Conservation (phyloP, 1,140 invertebrate species). For the Solen grandis region DNA sequence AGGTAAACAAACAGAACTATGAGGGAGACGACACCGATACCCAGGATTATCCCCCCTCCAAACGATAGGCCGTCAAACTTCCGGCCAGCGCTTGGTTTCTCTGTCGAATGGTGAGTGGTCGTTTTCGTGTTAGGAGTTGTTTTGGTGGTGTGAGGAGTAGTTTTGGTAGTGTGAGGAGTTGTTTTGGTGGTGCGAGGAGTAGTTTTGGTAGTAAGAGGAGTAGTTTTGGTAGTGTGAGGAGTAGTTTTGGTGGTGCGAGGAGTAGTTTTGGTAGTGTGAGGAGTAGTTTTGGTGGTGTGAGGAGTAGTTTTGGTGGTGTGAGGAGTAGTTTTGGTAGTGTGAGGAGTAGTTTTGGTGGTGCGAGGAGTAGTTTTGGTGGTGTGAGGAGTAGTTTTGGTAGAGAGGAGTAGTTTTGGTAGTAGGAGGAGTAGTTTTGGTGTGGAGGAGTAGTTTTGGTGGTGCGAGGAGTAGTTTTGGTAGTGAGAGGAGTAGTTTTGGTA, state of each 20-base stretch:
- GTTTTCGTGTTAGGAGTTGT: not conserved
- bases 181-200: not conserved
- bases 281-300: not conserved
- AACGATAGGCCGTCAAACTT: not conserved
- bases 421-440: not conserved
- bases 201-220: not conserved
- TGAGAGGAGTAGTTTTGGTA: not conserved
- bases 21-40: not conserved
- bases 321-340: not conserved
- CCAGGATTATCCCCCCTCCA: not conserved
- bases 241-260: not conserved
- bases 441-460: not conserved
- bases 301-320: not conserved
- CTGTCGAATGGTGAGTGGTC: not conserved
- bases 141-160: not conserved
- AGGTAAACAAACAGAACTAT: not conserved
- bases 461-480: not conserved
- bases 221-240: not conserved
- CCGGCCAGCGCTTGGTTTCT: not conserved
- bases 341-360: not conserved
- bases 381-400: not conserved
- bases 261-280: not conserved
- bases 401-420: not conserved
- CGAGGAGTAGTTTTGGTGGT: not conserved
- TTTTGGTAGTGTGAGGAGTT: not conserved